Conservation (phyloP, 2,888 invertebrate species). For the Falcaria lacertinaria region DNA sequence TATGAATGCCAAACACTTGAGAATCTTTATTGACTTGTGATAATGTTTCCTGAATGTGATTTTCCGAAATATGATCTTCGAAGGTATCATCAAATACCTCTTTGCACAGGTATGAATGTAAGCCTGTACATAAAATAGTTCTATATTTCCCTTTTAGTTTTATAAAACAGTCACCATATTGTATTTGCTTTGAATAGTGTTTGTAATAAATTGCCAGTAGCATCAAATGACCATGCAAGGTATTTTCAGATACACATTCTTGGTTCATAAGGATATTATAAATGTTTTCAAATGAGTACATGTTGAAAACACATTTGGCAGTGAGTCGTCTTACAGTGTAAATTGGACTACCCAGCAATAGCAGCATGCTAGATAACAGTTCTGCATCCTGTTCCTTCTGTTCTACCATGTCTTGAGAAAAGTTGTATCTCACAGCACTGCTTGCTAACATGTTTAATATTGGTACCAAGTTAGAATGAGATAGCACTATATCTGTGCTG, state of each 20-base stretch:
- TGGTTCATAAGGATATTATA: conserved; percentile 25
- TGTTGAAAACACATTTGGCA: conserved; percentile 63
- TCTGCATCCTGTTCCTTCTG: conserved; percentile 25
- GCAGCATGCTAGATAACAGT: conserved; percentile 41
- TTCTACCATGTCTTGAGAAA: conserved; percentile 32
- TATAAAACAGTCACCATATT: conserved; percentile 18
- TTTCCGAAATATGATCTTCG: conserved; percentile 10
- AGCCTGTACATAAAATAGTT: conserved; percentile 17
- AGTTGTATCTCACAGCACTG: conserved; percentile 59
- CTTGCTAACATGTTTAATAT: conserved; percentile 64
- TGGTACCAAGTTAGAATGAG: conserved; percentile 66
- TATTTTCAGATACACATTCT: conserved; percentile 44
- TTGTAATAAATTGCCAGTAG: conserved; percentile 41
- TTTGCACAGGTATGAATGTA: conserved; percentile 50
- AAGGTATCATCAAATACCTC: conserved; percentile 42
- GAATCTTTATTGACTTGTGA: conserved; percentile 26
- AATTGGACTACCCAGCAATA: conserved; percentile 62
- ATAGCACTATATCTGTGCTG: conserved; percentile 33
- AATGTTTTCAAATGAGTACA: conserved; percentile 45
- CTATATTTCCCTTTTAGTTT: conserved; percentile 28
- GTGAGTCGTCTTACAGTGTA: conserved; percentile 62
- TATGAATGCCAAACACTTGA: conserved; percentile 40
- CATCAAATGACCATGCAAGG: conserved; percentile 57
- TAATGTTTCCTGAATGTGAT: conserved; percentile 32
- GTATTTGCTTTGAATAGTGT: conserved; percentile 20